phyloP scores from a whole-genome alignment of 2,888 invertebrate genomes.

The Prosopocoilus inquinatus region DNA sequence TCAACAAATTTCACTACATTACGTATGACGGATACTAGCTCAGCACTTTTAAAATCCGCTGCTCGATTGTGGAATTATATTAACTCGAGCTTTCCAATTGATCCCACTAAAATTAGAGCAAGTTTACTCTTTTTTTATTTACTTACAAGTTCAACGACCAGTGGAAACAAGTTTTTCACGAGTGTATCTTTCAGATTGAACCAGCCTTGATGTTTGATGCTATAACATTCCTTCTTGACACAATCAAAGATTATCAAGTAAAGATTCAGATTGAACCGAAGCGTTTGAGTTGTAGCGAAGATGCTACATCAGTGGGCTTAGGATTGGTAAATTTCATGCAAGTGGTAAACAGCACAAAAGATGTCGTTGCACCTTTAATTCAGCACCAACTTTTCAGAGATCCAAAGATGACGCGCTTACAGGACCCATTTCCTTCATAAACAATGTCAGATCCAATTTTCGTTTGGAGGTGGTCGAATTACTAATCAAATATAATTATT shows the following conservation, averaged over 20 bases:
- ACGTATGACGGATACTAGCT: slow-evolving; percentile 60
- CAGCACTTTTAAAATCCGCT: slow-evolving; percentile 53
- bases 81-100: too few relatives aligned
- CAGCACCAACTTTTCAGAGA: slow-evolving; percentile 26
- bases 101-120: slow-evolving; percentile 5
- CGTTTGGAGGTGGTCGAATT: slow-evolving; percentile 62
- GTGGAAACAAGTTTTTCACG: too few relatives aligned
- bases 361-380: too few relatives aligned
- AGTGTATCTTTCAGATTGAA: not conserved
- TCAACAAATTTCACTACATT: slow-evolving; percentile 71
- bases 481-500: slow-evolving; percentile 54
- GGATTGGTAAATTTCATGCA: too few relatives aligned
- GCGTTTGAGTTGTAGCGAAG: too few relatives aligned
- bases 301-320: too few relatives aligned
- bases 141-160: too few relatives aligned
- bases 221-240: not conserved
- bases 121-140: not conserved
- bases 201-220: not conserved
- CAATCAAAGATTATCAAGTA: slow-evolving; percentile 13
- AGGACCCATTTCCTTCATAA: slow-evolving; percentile 64
- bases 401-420: slow-evolving; percentile 55
- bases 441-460: slow-evolving; percentile 64
- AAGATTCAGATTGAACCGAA: slow-evolving; percentile 31
- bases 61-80: slow-evolving; percentile 28
- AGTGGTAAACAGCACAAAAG: too few relatives aligned